Percentiles rank a stretch among this genome's conserved stretches.
Evolutionary conservation across 2,113 vertebrate genomes (phyloP).

Genomic region (Prunella himalayana): DNA sequence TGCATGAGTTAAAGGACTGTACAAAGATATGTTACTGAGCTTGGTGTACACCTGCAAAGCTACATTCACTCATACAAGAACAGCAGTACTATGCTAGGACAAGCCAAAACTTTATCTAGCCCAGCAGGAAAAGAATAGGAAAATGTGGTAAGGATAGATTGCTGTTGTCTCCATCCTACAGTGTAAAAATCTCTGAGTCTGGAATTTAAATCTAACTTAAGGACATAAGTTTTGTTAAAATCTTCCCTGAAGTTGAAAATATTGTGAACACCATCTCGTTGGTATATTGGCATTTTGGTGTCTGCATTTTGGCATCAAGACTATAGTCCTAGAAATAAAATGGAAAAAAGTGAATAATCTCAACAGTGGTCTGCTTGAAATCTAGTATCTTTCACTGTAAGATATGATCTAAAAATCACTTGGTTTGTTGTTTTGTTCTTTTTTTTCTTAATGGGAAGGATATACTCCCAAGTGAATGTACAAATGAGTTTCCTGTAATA

Average conservation of each 20-base stretch:
- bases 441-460: not conserved
- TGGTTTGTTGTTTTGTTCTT: accelerated
- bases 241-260: not conserved
- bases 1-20: not conserved
- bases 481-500: not conserved
- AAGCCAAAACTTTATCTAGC: not conserved
- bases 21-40: not conserved
- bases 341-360: not conserved
- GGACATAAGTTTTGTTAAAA: not conserved
- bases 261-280: not conserved
- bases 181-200: not conserved
- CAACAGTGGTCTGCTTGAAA: not conserved
- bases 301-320: not conserved
- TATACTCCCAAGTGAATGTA: not conserved
- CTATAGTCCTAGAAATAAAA: not conserved
- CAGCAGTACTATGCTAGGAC: not conserved
- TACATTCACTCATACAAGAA: not conserved
- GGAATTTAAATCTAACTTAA: not conserved
- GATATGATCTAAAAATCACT: not conserved
- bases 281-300: not conserved
- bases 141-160: not conserved
- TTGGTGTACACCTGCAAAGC: not conserved
- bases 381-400: not conserved
- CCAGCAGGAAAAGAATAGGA: not conserved
- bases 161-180: not conserved